Conservation (phyloP, 2,797 vertebrate genomes). For the Eulemur coronatus region DNA sequence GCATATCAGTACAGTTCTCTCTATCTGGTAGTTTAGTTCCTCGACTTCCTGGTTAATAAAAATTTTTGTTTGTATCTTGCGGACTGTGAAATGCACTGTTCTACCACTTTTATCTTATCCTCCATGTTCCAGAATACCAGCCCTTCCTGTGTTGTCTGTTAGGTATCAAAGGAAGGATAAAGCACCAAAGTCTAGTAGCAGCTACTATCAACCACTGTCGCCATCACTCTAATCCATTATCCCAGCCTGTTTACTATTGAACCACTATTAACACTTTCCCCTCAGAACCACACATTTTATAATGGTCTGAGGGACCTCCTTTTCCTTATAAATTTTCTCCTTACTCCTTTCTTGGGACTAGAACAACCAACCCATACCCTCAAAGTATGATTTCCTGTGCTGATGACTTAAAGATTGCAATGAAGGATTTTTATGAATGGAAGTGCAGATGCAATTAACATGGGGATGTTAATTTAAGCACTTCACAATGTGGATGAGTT, state of each 20-base stretch:
- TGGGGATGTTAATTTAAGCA: conserved; percentile 55
- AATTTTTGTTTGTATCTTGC: neutral
- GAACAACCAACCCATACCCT: neutral
- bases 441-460: conserved; percentile 70
- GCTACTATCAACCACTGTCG: neutral
- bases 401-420: neutral
- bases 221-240: neutral
- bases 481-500: conserved; percentile 41
- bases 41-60: neutral
- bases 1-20: neutral
- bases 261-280: neutral
- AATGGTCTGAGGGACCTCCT: neutral
- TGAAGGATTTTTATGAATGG: conserved; percentile 71
- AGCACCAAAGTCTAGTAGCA: conserved; percentile 65
- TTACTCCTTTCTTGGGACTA: neutral
- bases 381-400: conserved; percentile 55
- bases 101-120: conserved; percentile 38
- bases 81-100: neutral
- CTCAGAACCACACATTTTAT: neutral
- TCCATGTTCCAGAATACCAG: neutral
- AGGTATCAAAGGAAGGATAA: neutral
- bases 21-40: neutral
- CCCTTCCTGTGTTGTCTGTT: neutral
- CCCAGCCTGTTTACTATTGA: neutral
- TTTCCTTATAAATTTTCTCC: neutral